Conservation (phyloP, 2,797 vertebrate species). For the Myotis vivesi region DNA sequence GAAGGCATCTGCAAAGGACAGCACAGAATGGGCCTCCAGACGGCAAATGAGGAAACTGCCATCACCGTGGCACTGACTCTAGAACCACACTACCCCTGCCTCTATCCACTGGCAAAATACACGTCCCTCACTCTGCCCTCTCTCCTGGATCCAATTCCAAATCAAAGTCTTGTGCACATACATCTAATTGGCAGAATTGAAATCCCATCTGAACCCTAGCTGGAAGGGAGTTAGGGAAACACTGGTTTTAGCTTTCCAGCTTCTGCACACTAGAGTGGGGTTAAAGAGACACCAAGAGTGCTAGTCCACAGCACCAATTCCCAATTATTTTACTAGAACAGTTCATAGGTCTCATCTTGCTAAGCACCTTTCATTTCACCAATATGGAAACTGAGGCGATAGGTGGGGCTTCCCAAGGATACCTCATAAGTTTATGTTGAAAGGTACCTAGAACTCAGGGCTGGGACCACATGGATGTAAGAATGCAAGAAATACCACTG, state of each 20-base stretch:
- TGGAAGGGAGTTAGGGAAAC: background rate
- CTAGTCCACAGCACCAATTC: background rate
- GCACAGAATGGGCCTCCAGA: background rate
- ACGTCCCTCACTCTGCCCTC: background rate
- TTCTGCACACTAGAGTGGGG: background rate
- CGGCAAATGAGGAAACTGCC: background rate
- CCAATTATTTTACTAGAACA: background rate
- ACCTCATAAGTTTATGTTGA: background rate
- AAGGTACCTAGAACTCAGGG: background rate
- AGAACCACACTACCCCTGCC: background rate
- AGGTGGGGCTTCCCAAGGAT: background rate
- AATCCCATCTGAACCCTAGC: background rate
- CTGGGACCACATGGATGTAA: background rate
- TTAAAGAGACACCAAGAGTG: background rate
- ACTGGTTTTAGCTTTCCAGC: background rate
- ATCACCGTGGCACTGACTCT: background rate
- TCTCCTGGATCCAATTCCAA: background rate
- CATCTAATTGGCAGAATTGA: background rate
- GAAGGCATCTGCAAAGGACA: background rate
- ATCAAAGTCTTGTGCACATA: background rate
- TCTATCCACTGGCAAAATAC: background rate
- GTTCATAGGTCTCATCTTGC: background rate
- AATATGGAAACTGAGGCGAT: background rate
- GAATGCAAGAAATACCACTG: background rate
- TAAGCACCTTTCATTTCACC: background rate